These are phyloP conservation scores for Archips xylosteana DNA, from an alignment of 2,888 invertebrate species.

Conservation along the genomic window DNA sequence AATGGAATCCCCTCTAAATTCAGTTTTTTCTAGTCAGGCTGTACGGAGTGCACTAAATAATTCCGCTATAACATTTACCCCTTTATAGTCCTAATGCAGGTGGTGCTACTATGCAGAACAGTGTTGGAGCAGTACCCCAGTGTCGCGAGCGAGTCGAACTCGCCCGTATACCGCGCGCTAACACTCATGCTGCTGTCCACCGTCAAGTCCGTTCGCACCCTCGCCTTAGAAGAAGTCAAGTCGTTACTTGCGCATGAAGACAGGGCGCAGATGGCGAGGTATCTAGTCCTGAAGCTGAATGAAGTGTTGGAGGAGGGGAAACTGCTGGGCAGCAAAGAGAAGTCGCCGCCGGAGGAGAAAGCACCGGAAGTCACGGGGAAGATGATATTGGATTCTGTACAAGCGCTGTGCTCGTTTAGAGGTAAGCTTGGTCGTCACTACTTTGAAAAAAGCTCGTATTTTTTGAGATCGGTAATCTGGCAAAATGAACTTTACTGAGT, in stretches of 20 bases:
- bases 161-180: conserved; percentile 90
- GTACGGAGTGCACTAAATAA: conserved; percentile 56
- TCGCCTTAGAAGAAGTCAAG: conserved; percentile 86
- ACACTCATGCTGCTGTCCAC: conserved; percentile 88
- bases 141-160: conserved; percentile 87
- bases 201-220: conserved; percentile 86
- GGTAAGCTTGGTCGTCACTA: conserved; percentile 56
- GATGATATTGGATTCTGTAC: conserved; percentile 83
- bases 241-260: conserved; percentile 86
- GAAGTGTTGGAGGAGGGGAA: conserved; percentile 88
- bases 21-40: conserved; percentile 56
- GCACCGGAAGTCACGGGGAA: conserved; percentile 81
- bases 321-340: conserved; percentile 68
- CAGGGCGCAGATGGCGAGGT: conserved; percentile 86
- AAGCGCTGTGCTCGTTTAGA: conserved; percentile 81
- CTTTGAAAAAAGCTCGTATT: background rate
- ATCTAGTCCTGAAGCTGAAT: conserved; percentile 88
- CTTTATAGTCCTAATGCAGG: conserved; percentile 86
- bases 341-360: conserved; percentile 70
- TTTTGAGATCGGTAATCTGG: no score
- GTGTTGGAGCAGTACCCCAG: conserved; percentile 89
- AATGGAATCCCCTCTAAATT: background rate
- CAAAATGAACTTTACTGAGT: no score
- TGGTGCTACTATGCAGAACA: conserved; percentile 90
- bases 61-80: conserved; percentile 62